Percentiles rank a stretch among this genome's conserved stretches.
Conservation (phyloP, 2,888 invertebrate genomes). For the Bembecia ichneumoniformis region DNA sequence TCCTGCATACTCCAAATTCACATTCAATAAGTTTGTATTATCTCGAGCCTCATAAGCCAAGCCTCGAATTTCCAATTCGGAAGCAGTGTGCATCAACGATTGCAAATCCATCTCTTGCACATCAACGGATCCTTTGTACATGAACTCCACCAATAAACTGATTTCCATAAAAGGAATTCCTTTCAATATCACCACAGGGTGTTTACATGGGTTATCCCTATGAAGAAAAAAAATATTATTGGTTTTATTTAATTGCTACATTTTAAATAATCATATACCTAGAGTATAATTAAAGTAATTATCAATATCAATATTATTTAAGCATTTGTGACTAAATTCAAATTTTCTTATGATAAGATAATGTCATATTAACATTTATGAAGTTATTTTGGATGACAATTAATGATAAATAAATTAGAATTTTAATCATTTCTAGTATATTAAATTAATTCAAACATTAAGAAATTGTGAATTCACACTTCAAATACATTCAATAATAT, state of each 20-base stretch:
- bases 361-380: constrained; percentile 12
- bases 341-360: constrained; percentile 32
- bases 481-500: too few species aligned
- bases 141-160: constrained; percentile 77
- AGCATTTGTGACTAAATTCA: constrained; percentile 11
- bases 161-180: constrained; percentile 77
- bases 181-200: constrained; percentile 80
- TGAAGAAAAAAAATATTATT: constrained; percentile 16
- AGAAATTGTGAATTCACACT: too few species aligned
- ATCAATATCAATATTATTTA: constrained; percentile 22
- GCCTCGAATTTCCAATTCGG: constrained; percentile 78
- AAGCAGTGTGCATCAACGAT: constrained; percentile 76
- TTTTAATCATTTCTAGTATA: background rate
- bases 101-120: constrained; percentile 76
- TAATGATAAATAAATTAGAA: background rate
- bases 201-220: constrained; percentile 80
- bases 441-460: background rate
- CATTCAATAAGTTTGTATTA: constrained; percentile 69
- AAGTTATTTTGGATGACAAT: background rate
- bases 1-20: constrained; percentile 64
- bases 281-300: constrained; percentile 7
- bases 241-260: background rate
- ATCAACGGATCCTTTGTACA: constrained; percentile 80
- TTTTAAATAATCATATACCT: constrained; percentile 7
- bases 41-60: constrained; percentile 73